Base-by-base conservation (phyloP, 2,113 vertebrate species). In the Sylvilagus bachmani region DNA sequence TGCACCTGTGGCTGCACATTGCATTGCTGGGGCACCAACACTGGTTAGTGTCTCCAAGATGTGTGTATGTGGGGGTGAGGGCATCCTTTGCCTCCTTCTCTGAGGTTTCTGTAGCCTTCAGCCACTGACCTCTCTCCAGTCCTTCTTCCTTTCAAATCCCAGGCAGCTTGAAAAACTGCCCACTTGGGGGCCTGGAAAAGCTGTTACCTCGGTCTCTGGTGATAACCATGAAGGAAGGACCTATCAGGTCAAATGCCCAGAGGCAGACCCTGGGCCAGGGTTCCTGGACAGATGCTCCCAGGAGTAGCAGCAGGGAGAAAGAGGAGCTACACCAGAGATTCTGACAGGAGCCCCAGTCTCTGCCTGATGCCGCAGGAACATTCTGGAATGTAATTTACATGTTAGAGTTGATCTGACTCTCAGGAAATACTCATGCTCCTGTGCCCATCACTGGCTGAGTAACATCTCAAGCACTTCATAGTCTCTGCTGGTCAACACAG, bases 61-160 rank as follows among this genome's bases (percentile, higher is more conserved):
- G 12, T 69, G 6, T 19, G 3, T 17, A 7, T 36, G 10, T n/a
- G 66, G 10, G 8, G 7, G 2, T 4, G 24, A 10, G 1, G 10
- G 10, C 25, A 51, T 44, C 58, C 10, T 70, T 78, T 70, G 62
- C 8, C 5, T 36, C 51, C 53, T 16, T 73, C 14, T 44, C 8
- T 62, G 33, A 73, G 49, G 44, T 2, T 38, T 31, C 13, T 24
- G 2, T 36, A 29, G 29, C 82, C 62, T n/a, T 2, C 3, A 3
- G 33, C 38, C 29, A 58, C 17, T 3, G 14, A 17, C 12, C 17
- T 44, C 25, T 66, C 55, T 24, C 14, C 19, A 3, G 6, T 8
- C 16, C 10, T 74, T 44, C 36, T 90, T 27, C n/a, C 27, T 9
- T 2, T 74, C 38, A 3, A 3, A 55, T 31, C 64, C 62, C 33